Percentiles rank a stretch among this genome's conserved stretches.
These are phyloP conservation scores for Danionella dracula DNA, from an alignment of 2,797 vertebrate genomes.

Conservation along the genomic window DNA sequence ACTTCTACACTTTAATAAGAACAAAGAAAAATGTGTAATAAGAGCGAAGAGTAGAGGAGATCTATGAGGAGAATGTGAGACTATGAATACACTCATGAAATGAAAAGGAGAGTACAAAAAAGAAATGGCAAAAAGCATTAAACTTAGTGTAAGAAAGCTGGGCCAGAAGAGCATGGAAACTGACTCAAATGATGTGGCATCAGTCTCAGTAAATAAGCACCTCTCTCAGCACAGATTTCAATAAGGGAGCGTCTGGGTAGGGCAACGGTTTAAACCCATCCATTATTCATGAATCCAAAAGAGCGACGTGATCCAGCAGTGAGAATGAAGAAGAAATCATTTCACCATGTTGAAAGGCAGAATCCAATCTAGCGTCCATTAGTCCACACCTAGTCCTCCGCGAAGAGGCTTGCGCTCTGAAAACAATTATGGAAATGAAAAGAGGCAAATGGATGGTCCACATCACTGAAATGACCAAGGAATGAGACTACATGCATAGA, in stretches of 20 bases:
- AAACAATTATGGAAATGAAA: conserved; percentile 78
- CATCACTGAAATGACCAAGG: conserved; percentile 32
- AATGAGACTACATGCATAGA: conserved; percentile 36
- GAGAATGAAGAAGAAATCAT: conserved; percentile 72
- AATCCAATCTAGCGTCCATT: conserved; percentile 78
- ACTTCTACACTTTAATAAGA: conserved; percentile 11
- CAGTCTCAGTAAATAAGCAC: conserved; percentile 48
- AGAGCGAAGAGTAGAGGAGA: not conserved
- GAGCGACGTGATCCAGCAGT: conserved; percentile 61
- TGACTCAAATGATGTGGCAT: conserved; percentile 38
- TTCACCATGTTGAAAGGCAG: conserved; percentile 68
- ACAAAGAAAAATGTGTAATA: too few relatives aligned
- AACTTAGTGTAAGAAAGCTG: not conserved
- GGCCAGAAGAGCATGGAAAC: conserved; percentile 28
- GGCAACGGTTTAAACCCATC: conserved; percentile 70
- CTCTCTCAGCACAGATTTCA: conserved; percentile 62
- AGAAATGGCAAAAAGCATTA: not conserved
- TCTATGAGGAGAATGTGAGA: not conserved
- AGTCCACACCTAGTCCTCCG: conserved; percentile 72
- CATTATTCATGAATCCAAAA: conserved; percentile 72
- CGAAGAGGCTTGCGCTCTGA: conserved; percentile 64
- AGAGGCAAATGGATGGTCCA: conserved; percentile 41
- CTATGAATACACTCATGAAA: too few relatives aligned
- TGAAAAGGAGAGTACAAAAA: not conserved
- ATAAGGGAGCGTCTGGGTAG: conserved; percentile 70